Evolutionary conservation across 2,113 vertebrate genomes (phyloP).

Genomic region (Orientallactaga bullata): DNA sequence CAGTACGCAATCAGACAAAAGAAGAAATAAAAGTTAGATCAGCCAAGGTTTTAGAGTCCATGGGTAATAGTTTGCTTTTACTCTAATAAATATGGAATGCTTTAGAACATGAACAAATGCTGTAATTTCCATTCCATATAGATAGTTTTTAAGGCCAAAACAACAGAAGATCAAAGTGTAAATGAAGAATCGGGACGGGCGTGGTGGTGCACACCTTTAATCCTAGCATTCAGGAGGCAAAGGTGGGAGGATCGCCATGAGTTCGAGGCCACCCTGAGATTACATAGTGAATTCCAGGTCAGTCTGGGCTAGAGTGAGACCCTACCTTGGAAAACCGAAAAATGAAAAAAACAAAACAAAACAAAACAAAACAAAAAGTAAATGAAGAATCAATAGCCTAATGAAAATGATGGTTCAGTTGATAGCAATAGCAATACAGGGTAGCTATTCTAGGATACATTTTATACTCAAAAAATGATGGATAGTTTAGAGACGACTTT

Average conservation of each 20-base stretch:
- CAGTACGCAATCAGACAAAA: background rate
- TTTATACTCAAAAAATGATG: background rate
- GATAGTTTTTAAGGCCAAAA: background rate
- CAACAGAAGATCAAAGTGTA: no score
- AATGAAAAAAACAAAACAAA: no score
- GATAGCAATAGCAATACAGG: background rate
- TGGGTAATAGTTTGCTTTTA: background rate
- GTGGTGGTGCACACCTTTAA: no score
- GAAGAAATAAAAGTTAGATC: background rate
- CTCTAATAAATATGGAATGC: background rate
- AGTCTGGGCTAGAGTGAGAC: no score
- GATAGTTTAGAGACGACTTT: background rate
- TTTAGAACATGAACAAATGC: background rate
- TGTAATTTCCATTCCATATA: background rate
- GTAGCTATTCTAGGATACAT: background rate
- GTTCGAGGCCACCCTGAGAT: no score
- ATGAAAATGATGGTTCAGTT: background rate
- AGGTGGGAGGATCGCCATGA: no score
- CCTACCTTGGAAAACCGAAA: no score
- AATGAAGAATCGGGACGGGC: background rate
- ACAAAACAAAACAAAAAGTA: no score
- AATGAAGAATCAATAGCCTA: background rate
- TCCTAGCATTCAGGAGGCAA: no score
- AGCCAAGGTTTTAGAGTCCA: background rate
- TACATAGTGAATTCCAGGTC: no score